phyloP scores from a whole-genome alignment of 2,113 vertebrate species.

The Fukomys damarensis region DNA sequence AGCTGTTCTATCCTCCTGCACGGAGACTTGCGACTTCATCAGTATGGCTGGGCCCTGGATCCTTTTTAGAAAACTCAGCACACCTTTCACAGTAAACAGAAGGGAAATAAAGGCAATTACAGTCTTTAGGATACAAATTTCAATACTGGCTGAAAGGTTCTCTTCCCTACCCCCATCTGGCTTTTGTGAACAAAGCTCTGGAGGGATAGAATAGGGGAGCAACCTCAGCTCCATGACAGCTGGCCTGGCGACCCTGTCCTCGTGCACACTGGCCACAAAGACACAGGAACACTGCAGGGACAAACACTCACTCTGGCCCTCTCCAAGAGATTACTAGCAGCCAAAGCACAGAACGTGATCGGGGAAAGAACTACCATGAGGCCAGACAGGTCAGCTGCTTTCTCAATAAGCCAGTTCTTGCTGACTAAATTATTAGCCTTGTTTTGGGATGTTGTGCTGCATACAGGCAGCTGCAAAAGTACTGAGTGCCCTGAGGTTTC shows the following conservation, averaged over 20 bases:
- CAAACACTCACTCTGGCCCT: conserved; percentile 67
- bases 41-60: neutral
- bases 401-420: conserved; percentile 78
- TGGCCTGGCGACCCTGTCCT: conserved; percentile 83
- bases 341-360: conserved; percentile 5
- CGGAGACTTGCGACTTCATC: neutral
- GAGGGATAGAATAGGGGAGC: conserved; percentile 89
- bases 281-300: conserved; percentile 54
- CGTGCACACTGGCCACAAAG: conserved; percentile 80
- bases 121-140: conserved; percentile 90
- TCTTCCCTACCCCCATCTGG: conserved; percentile 82
- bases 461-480: conserved; percentile 67
- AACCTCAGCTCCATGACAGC: conserved; percentile 89
- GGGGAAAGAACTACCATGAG: conserved; percentile 65
- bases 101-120: conserved; percentile 82
- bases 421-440: conserved; percentile 78
- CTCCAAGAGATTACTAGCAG: conserved; percentile 75
- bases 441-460: conserved; percentile 71
- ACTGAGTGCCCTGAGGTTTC: conserved; percentile 66
- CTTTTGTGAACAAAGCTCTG: conserved; percentile 90
- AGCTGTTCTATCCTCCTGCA: neutral
- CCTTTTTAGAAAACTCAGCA: conserved; percentile 41
- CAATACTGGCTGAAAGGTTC: conserved; percentile 87
- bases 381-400: conserved; percentile 69
- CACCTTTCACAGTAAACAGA: conserved; percentile 67